Evolutionary conservation across 2,113 vertebrate genomes (phyloP), one percentile per base, ranked within the genome.

Genomic region (Thinocorus orbignyianus): DNA sequence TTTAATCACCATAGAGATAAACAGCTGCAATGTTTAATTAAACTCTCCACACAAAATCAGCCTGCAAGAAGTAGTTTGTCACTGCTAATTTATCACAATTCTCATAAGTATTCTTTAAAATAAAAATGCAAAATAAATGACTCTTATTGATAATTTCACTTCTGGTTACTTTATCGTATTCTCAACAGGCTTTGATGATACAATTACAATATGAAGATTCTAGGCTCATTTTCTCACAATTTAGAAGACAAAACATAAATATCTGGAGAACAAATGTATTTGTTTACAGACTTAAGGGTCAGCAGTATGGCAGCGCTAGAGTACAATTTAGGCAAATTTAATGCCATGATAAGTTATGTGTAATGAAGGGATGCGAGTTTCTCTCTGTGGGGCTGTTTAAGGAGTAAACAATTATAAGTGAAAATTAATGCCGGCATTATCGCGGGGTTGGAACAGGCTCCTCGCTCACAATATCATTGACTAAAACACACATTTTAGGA

Each of bases 1-100:
- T 98, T 98, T 98, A 98, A 98, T 98, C 97, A 98, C 97, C 97
- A 98, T 98, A 98, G 97, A 98, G 98, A 98, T 98, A 98, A 98
- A 98, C 98, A 98, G 98, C 98, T 98, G 98, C 98, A 98, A 97
- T 98, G 98, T 98, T 98, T 98, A 98, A 98, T 98, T 98, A 98
- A 98, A 98, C 98, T 98, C 98, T 98, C 98, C 98, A 98, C 97
- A 98, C 97, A 98, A 98, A 98, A 98, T 98, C 98, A 98, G 97
- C 94, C 95, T 98, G 97, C 96, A 98, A 98, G 98, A 98, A 98
- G 97, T 98, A 98, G 98, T 98, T 98, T 98, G 98, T 98, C 98
- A 98, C 94, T 98, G 97, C 97, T 98, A 98, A 98, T 98, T 98
- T 97, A 98, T 98, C 98, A 98, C 98, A 98, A 98, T 98, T 98